phyloP scores from a whole-genome alignment of 2,113 vertebrate genomes.

The Brachionichthys hirsutus region DNA sequence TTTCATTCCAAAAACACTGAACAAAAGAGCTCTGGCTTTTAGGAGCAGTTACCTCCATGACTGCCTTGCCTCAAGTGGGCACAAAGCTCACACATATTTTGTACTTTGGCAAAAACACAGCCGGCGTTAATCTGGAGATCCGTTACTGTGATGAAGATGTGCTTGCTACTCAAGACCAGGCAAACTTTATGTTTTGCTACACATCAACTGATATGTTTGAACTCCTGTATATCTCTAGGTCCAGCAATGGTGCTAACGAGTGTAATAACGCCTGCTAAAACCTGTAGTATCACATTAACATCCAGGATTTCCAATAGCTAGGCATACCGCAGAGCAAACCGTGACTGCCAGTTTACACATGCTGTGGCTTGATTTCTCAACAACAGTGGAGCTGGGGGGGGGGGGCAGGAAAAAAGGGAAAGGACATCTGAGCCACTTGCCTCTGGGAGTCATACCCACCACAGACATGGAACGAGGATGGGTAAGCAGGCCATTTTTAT shows the following conservation, averaged over 20 bases:
- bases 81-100: not conserved
- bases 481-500: conserved; percentile 57
- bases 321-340: conserved; percentile 21
- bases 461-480: conserved; percentile 62
- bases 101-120: not conserved
- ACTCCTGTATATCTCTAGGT: conserved; percentile 19
- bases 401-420: conserved; percentile 36
- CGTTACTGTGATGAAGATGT: conserved; percentile 16
- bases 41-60: not conserved
- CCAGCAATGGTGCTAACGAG: conserved; percentile 31
- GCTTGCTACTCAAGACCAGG: not conserved
- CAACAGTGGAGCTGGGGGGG: conserved; percentile 25
- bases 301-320: conserved; percentile 21
- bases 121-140: conserved; percentile 20
- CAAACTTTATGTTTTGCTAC: not conserved
- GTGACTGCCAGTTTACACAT: conserved; percentile 35
- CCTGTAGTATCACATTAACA: conserved; percentile 27
- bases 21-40: too few species aligned
- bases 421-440: conserved; percentile 55
- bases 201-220: conserved; percentile 32
- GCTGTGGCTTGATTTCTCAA: conserved; percentile 42
- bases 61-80: conserved; percentile 6
- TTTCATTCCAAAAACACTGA: too few species aligned
- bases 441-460: conserved; percentile 36
- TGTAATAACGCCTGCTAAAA: conserved; percentile 22